Percentiles rank a stretch among this genome's conserved stretches.
These are phyloP conservation scores for Girardinichthys multiradiatus DNA, from an alignment of 2,113 vertebrate species.

Conservation along the genomic window DNA sequence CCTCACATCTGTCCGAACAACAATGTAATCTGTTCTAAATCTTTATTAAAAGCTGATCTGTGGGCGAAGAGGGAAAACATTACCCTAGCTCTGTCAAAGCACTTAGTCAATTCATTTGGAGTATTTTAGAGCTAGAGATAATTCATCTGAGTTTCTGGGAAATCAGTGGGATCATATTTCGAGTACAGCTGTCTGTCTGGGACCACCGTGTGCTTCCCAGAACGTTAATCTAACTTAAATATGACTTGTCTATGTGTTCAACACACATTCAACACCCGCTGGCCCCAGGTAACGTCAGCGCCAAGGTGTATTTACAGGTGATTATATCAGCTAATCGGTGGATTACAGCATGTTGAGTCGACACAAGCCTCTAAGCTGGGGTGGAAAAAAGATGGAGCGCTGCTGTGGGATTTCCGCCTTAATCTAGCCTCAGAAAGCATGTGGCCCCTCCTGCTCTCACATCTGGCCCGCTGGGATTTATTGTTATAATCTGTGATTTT, in stretches of 20 bases:
- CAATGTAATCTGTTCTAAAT: background rate
- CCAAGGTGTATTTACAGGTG: slow-evolving; percentile 85
- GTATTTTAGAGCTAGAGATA: background rate
- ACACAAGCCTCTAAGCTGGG: slow-evolving; percentile 74
- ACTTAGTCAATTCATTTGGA: background rate
- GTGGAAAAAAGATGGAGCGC: slow-evolving; percentile 58
- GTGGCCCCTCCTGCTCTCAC: slow-evolving; percentile 66
- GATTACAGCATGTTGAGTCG: slow-evolving; percentile 84
- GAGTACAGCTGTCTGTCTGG: slow-evolving; percentile 42
- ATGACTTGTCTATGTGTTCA: background rate
- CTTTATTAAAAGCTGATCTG: slow-evolving; percentile 6
- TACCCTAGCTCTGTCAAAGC: background rate
- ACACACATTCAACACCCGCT: slow-evolving; percentile 7
- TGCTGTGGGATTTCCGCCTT: slow-evolving; percentile 73
- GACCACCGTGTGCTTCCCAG: slow-evolving; percentile 22
- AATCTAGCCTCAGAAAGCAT: slow-evolving; percentile 74
- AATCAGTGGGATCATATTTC: slow-evolving; percentile 36
- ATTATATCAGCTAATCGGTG: slow-evolving; percentile 89
- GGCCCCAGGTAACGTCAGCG: slow-evolving; percentile 25
- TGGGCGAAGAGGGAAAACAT: background rate
- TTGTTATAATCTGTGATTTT: slow-evolving; percentile 81
- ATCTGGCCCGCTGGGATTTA: slow-evolving; percentile 80
- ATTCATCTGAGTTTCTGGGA: slow-evolving; percentile 44
- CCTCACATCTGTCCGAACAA: background rate
- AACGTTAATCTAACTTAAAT: slow-evolving; percentile 11